A percentile compares a stretch with the other conserved stretches of the same genome.
phyloP scores from a whole-genome alignment of 2,797 vertebrate species.

The Falco biarmicus region DNA sequence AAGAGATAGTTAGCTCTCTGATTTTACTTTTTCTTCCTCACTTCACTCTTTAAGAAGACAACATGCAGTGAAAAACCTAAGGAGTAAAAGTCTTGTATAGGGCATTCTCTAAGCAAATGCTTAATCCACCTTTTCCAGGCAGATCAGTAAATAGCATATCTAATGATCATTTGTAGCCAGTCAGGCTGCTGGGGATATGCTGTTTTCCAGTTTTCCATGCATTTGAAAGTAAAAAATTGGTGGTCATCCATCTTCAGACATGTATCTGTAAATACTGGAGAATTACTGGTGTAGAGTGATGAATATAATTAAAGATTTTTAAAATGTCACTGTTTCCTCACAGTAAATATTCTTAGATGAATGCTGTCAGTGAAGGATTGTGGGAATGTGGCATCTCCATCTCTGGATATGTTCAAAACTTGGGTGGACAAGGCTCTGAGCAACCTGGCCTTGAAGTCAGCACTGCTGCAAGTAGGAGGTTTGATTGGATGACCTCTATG shows the following conservation, averaged over 20 bases:
- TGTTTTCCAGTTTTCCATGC: not conserved
- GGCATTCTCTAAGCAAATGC: not conserved
- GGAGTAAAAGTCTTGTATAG: not conserved
- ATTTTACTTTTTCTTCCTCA: not conserved
- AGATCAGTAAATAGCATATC: not conserved
- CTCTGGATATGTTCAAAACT: not conserved
- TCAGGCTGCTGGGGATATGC: not conserved
- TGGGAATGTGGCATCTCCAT: not conserved
- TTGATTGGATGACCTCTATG: not conserved
- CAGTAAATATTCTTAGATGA: not conserved
- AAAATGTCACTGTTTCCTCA: not conserved
- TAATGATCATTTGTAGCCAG: not conserved
- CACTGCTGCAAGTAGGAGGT: not conserved
- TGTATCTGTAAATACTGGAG: not conserved
- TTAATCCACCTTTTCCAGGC: not conserved
- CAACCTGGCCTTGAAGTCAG: not conserved
- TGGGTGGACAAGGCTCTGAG: not conserved
- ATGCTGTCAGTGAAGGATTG: not conserved
- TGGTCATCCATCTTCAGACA: not conserved
- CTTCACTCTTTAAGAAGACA: not conserved
- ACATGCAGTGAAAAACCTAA: not conserved
- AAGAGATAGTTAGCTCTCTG: not conserved
- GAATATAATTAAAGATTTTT: not conserved
- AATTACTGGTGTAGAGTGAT: not conserved
- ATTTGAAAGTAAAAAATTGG: not conserved